phyloP scores from a whole-genome alignment of 1,140 invertebrate species.

The Bombus difficillimus region DNA sequence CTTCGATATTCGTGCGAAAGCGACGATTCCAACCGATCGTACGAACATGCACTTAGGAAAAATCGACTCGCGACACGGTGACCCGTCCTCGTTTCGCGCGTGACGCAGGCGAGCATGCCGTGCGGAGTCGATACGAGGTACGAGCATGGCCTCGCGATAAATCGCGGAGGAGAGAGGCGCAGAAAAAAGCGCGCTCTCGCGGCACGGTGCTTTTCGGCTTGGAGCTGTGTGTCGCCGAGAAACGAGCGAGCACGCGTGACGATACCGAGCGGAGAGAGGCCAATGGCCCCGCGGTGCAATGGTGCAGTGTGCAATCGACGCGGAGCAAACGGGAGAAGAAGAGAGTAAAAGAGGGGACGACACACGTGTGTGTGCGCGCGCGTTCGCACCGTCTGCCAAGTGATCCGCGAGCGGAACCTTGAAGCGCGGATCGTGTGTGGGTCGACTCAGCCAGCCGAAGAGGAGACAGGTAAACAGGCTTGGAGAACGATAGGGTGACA shows the following conservation, averaged over 20 bases:
- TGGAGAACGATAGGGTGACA: constrained; percentile 15
- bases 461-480: constrained; percentile 32
- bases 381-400: constrained; percentile 27
- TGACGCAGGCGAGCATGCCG: too few species aligned
- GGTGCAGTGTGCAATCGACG: neutral
- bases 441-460: constrained; percentile 39
- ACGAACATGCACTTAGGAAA: neutral
- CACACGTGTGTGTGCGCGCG: neutral
- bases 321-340: neutral
- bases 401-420: constrained; percentile 44
- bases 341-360: neutral
- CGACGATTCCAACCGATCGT: neutral
- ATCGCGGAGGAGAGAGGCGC: neutral
- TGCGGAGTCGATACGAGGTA: neutral
- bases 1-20: neutral
- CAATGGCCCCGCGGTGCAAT: constrained; percentile 65
- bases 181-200: constrained; percentile 14
- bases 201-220: constrained; percentile 46
- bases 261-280: constrained; percentile 64
- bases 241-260: constrained; percentile 33
- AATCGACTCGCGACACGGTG: constrained; percentile 36
- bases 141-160: neutral
- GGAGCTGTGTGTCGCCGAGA: constrained; percentile 50
- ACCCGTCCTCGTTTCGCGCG: constrained; percentile 41
- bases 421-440: constrained; percentile 70